Evolutionary conservation across 2,888 invertebrate genomes (phyloP).

Genomic region (Sesia bembeciformis): DNA sequence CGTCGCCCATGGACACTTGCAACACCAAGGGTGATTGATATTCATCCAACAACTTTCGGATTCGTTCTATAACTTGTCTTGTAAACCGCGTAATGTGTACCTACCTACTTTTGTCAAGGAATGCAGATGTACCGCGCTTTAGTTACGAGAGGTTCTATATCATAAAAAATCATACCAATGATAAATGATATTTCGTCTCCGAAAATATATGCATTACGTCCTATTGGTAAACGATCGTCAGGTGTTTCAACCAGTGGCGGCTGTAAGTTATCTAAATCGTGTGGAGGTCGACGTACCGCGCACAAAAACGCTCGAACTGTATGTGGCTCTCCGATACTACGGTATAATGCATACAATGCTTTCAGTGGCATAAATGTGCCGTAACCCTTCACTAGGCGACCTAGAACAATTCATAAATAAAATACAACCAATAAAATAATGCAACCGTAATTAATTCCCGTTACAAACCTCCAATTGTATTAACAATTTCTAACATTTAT

Average conservation of each 20-base stretch:
- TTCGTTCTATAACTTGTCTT: too few species aligned
- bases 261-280: slow-evolving; percentile 21
- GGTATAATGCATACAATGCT: slow-evolving; percentile 55
- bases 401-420: slow-evolving; percentile 17
- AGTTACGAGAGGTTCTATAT: neutral
- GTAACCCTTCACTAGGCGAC: slow-evolving; percentile 37
- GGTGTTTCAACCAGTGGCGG: slow-evolving; percentile 24
- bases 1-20: too few species aligned
- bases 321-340: slow-evolving; percentile 57
- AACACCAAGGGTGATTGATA: too few species aligned
- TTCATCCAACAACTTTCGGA: too few species aligned
- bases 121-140: neutral
- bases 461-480: too few species aligned
- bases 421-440: too few species aligned
- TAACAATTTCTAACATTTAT: too few species aligned
- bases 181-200: slow-evolving; percentile 47
- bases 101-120: too few species aligned
- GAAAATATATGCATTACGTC: slow-evolving; percentile 44
- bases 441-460: too few species aligned
- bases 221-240: slow-evolving; percentile 26
- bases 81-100: too few species aligned
- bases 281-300: slow-evolving; percentile 34
- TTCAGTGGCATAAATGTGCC: slow-evolving; percentile 55
- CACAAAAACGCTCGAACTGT: slow-evolving; percentile 49
- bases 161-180: slow-evolving; percentile 23